Evolutionary conservation across 30 jellyfish, hydroid and myxozoan genomes (phyloP), one percentile per base, ranked within the genome.

Genomic region (Turritopsis rubra): DNA sequence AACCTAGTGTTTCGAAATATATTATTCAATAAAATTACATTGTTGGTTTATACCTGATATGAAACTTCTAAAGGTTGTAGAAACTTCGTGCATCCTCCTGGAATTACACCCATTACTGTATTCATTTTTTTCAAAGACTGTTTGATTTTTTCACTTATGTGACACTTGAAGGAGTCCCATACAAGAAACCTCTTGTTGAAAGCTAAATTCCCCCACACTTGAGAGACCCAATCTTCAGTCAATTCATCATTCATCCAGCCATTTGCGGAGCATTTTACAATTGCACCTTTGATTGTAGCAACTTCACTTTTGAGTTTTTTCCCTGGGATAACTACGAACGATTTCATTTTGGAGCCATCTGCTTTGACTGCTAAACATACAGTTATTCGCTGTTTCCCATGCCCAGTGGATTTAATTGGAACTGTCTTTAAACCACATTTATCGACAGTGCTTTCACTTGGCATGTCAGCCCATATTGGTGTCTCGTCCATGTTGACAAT

Each of bases 401-500:
- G 60, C 65, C 52, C 84, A 71, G 72, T 82, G 85, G 22, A 23
- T 27, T 82, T 82, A 1, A 82, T 82, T 66, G 88, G 88, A 28
- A 82, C 88, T 16, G 52, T 70, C 71, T 65, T 82, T 30, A 68
- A 54, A 13, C 84, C 88, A 19, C 72, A 25, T 82, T 20, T 7
- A 19, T 82, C 88, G 20, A 82, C 78, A 8, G 85, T 82, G 13
- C 77, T 82, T 68, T 66, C 88, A 30, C 88, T 82, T 70, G 85
- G 88, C 85, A 82, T 82, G 25, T 82, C 88, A 25, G 88, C 85
- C 85, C 88, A 66, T 4, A 66, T 82, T 16, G 85, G 85, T 70
- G 88, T 82, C 72, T 82, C 84, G 52, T 82, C 84, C 86, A 82
- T 82, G 88, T 54, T 82, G 73, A 75, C 88, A 8, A 70, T 82